Evolutionary conservation across 2,797 vertebrate species (phyloP), one percentile per base, ranked within the genome.

Genomic region (Aythya fuligula): DNA sequence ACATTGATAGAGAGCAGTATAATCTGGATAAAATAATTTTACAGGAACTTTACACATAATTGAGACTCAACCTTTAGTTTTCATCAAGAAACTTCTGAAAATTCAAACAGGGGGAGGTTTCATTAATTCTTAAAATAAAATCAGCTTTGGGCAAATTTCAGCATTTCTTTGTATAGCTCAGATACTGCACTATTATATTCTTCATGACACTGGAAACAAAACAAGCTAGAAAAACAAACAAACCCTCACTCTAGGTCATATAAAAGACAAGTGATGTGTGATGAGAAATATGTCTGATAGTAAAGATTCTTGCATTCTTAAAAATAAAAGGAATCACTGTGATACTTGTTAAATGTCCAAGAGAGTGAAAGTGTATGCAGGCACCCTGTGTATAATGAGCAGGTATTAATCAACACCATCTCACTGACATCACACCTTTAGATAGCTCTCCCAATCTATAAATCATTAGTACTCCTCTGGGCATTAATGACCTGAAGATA

Each of bases 401-500:
- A 83, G 81, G 71, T n/a, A 51, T 84, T 54, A 84, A 39, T 34
- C 21, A 38, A 83, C 53, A 74, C 15, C 3, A 4, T 73, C 57
- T 75, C 60, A 79, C 36, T 92, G 67, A 65, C 30, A 83, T 34
- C 38, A 53, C 64, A 95, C 51, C 54, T 90, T 77, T 27, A 77
- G 69, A 85, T 56, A 90, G 39, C 30, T 54, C 53, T 87, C 41
- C 62, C 85, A 75, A 90, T 92, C 86, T 92, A 54, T 41, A 93
- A 69, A 43, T 65, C 61, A 69, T 77, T n/a, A 87, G 51, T 32
- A 67, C 21, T 87, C n/a, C 47, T 62, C 58, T 0, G 0, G 70
- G 32, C 25, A 74, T 83, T 90, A 90, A 90, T 72, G 62, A 95
- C 64, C n/a, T 45, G 45, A 85, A 96, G 86, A 87, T 89, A 90